Percentiles rank a stretch among this genome's conserved stretches.
These are phyloP conservation scores for Hirtodrosophila duncani DNA, from an alignment of 2,888 invertebrate genomes.

Conservation along the genomic window DNA sequence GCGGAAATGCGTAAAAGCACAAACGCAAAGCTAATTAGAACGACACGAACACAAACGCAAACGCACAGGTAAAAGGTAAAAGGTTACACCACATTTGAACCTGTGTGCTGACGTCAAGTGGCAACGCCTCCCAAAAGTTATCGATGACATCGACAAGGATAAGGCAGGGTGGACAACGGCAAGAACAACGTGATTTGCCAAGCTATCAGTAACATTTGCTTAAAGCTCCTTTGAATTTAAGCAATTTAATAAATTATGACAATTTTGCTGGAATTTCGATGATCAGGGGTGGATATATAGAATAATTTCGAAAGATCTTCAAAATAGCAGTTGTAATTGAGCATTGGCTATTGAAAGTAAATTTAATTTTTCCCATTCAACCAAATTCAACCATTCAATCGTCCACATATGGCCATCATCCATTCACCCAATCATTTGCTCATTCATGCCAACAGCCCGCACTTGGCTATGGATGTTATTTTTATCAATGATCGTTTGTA, in stretches of 20 bases:
- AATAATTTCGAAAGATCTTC: too few species aligned
- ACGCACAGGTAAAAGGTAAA: slow-evolving; percentile 15
- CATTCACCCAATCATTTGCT: slow-evolving; percentile 15
- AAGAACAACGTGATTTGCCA: too few species aligned
- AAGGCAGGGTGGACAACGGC: too few species aligned
- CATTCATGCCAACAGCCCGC: slow-evolving; percentile 27
- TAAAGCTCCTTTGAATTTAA: too few species aligned
- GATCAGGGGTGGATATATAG: too few species aligned
- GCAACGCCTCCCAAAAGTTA: slow-evolving; percentile 22
- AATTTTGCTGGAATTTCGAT: too few species aligned
- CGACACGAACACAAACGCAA: slow-evolving; percentile 8
- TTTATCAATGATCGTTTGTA: slow-evolving; percentile 47
- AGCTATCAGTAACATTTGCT: too few species aligned
- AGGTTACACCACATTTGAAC: neutral
- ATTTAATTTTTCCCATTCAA: slow-evolving; percentile 30
- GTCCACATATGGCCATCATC: slow-evolving; percentile 7
- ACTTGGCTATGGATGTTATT: slow-evolving; percentile 28
- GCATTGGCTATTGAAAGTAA: slow-evolving; percentile 32
- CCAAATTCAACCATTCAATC: slow-evolving; percentile 1
- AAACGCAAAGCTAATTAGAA: slow-evolving; percentile 51
- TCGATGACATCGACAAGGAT: slow-evolving; percentile 24
- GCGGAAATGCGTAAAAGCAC: slow-evolving; percentile 40
- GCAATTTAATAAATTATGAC: too few species aligned
- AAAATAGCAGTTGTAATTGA: slow-evolving; percentile 40
- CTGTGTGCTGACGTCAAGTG: slow-evolving; percentile 30